Base-by-base conservation (phyloP, 1,140 invertebrate genomes). In the Aphelinus atriplicis region DNA sequence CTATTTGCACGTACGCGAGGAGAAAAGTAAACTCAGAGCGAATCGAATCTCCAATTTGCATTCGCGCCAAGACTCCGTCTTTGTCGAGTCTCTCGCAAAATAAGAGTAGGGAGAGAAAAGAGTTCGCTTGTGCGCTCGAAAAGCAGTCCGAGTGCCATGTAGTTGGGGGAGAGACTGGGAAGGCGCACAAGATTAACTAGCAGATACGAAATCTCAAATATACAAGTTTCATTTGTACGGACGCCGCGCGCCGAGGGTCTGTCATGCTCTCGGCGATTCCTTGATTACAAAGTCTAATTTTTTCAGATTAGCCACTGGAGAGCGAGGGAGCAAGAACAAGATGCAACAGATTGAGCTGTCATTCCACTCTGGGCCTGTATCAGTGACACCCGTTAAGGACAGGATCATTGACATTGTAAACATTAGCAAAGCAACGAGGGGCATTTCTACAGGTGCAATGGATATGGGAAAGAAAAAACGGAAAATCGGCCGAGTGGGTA, bases 1-100 rank as follows among this genome's bases (percentile, higher is more conserved):
- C 61, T 57, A 46, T 72, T 72, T 64, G 61, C 51, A 64, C 61
- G 61, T 57, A 65, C 61, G 43, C 62, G 42, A 42, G 48, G 26
- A 50, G 43, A 57, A 57, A 48, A 69, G 60, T 45, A 57, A 67
- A 70, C 62, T 77, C 51, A 45, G 53, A 55, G 60, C 57, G 66
- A 77, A 77, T 77, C 62, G 70, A 77, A 65, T 71, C 76, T 67
- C 57, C 67, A 56, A 66, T 73, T 77, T 79, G 71, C 73, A 76
- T 73, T 76, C 57, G 53, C 67, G 47, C 56, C 51, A 9, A 71
- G 42, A 26, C 45, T 42, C 43, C n/a, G 67, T 57, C 69, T 69
- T 76, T 71, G 66, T 75, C 58, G 61, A 72, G 65, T 71, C 26
- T 46, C 42, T 71, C 51, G 55, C 51, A 55, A 79, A 71, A 77